phyloP scores from a whole-genome alignment of 2,888 invertebrate species.

The Latrodectus elegans region DNA sequence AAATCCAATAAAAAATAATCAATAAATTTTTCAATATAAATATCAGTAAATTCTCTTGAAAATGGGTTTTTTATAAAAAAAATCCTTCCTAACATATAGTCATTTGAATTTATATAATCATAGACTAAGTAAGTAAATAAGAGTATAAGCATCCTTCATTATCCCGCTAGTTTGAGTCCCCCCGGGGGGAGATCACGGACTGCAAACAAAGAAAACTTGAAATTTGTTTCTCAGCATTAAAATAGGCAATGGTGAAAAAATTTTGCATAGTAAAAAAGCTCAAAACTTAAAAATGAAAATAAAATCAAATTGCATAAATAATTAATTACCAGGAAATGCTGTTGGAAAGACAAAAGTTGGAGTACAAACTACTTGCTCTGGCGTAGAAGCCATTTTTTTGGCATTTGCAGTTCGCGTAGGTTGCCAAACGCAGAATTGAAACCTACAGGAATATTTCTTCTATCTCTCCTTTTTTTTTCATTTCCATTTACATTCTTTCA shows the following conservation, averaged over 20 bases:
- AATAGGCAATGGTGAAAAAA: neutral
- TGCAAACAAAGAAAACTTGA: slow-evolving; percentile 46
- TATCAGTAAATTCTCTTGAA: no score
- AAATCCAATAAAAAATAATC: no score
- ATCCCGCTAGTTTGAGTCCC: slow-evolving; percentile 36
- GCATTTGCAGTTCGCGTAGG: slow-evolving; percentile 8
- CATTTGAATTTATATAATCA: no score
- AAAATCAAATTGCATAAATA: slow-evolving; percentile 69
- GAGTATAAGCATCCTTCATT: neutral
- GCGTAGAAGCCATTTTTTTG: slow-evolving; percentile 70
- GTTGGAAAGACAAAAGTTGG: slow-evolving; percentile 71
- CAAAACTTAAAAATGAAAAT: slow-evolving; percentile 71
- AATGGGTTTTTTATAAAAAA: no score
- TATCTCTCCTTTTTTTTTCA: no score
- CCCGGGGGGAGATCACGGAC: slow-evolving; percentile 47
- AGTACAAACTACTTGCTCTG: slow-evolving; percentile 71
- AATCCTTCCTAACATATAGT: no score
- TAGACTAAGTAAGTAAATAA: neutral
- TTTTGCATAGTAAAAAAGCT: slow-evolving; percentile 68
- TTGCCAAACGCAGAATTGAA: slow-evolving; percentile 9
- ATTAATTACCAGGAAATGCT: slow-evolving; percentile 68
- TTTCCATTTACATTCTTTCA: no score
- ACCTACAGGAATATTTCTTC: no score
- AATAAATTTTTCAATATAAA: no score
- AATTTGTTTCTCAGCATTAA: neutral